Percentiles rank a stretch among this genome's conserved stretches.
These are phyloP conservation scores for Perdita meconis DNA, from an alignment of 2,888 invertebrate species.

Conservation along the genomic window DNA sequence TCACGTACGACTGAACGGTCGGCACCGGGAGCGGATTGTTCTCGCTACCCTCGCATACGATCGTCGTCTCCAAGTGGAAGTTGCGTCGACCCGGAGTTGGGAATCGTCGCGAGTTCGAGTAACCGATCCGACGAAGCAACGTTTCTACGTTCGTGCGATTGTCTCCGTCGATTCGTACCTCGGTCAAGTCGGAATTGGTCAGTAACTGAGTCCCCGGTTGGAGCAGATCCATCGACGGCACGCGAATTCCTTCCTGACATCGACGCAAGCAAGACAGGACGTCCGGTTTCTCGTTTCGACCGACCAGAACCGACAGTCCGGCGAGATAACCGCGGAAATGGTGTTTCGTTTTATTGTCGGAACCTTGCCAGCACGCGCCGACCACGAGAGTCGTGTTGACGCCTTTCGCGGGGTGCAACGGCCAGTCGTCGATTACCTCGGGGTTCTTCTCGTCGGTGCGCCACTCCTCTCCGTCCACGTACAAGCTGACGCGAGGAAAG, in stretches of 20 bases:
- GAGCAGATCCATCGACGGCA: constrained; percentile 90
- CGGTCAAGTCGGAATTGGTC: constrained; percentile 91
- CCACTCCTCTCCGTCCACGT: constrained; percentile 93
- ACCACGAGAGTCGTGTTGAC: constrained; percentile 96
- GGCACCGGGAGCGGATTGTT: constrained; percentile 90
- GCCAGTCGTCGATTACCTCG: constrained; percentile 99
- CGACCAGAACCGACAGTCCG: constrained; percentile 92
- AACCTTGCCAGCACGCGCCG: constrained; percentile 99
- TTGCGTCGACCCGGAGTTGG: constrained; percentile 98
- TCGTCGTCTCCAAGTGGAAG: constrained; percentile 91
- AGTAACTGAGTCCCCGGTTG: constrained; percentile 92
- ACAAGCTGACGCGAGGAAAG: constrained; percentile 95
- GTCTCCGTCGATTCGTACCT: constrained; percentile 96
- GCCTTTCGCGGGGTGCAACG: constrained; percentile 97
- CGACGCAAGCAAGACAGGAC: constrained; percentile 92
- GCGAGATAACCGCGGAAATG: constrained; percentile 95
- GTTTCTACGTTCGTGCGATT: constrained; percentile 96
- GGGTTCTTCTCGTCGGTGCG: constrained; percentile 91
- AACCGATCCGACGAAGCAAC: constrained; percentile 93
- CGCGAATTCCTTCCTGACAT: constrained; percentile 89
- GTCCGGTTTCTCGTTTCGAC: constrained; percentile 90
- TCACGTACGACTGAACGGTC: constrained; percentile 92
- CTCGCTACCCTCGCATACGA: constrained; percentile 90
- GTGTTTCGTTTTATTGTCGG: constrained; percentile 95
- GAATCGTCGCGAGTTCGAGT: constrained; percentile 95